Base-by-base conservation (phyloP, 1,140 invertebrate genomes). In the Drosophila aff. region DNA sequence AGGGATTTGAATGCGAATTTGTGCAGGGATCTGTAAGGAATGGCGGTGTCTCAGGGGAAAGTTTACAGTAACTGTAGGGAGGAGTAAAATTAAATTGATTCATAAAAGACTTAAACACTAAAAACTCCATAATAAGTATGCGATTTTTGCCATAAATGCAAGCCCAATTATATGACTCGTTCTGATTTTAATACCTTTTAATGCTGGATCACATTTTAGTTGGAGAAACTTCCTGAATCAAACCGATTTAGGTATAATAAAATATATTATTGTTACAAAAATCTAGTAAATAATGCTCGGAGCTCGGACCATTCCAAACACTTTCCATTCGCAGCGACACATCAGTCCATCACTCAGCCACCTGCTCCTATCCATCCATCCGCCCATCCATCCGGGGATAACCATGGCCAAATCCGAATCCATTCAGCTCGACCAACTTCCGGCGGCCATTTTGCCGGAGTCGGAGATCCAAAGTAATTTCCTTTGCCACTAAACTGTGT, bases 401-500 rank as follows among this genome's bases (percentile, higher is more conserved):
- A 47, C 79, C 60, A 76, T 57, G 52, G 55, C 72, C 40, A 71
- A 76, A 76, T 71, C 71, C 43, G 64, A 76, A 76, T 72, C 72
- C 65, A 81, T 81, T 81, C 73, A 81, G 64, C 66, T 64, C 61
- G 46, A 58, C 55, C 61, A 76, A 89, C 81, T 76, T 89, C 84
- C 81, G 85, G 59, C 82, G 74, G 85, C 84, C 84, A 89, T 89
- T 90, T 89, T 81, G 84, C 65, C 58, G 59, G 76, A 69, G 66
- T 72, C 81, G 76, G 75, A 74, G 71, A 74, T 73, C 71, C 68
- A 73, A 79, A 79, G 84, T 81, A 83, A 87, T 87, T 87, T 89
- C 84, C 77, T 89, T 81, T 65, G 77, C 84, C 84, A 87, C 84
- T 87, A 90, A 87, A 90, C 81, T 87, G 84, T 89, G 84, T 71